These are phyloP conservation scores for Procambarus virginalis DNA, from an alignment of 1,140 invertebrate species.

Conservation along the genomic window DNA sequence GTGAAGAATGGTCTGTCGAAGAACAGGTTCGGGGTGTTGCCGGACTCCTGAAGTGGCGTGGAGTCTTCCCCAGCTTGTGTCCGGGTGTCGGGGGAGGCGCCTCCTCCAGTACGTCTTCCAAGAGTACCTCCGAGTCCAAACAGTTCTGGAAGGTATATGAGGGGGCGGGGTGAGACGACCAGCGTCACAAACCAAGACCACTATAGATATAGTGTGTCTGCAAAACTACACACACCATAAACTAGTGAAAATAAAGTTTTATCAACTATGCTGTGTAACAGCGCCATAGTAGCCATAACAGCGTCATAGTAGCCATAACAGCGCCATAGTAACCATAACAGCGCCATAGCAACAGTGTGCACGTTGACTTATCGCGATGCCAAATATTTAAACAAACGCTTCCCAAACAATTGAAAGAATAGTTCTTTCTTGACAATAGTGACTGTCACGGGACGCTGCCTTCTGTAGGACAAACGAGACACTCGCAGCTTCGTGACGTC, in stretches of 20 bases:
- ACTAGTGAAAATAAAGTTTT: too few relatives aligned
- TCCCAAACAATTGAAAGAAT: neutral
- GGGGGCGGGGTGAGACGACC: neutral
- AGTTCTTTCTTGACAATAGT: neutral
- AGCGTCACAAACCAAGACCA: neutral
- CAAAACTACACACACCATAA: too few relatives aligned
- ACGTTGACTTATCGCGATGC: neutral
- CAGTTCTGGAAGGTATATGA: neutral
- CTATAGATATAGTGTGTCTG: too few relatives aligned
- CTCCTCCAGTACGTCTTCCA: neutral
- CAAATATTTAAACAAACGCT: neutral
- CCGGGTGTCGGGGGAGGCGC: too few relatives aligned
- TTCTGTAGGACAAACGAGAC: neutral
- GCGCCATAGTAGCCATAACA: too few relatives aligned
- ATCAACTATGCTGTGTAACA: too few relatives aligned
- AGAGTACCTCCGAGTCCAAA: neutral
- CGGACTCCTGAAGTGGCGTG: neutral
- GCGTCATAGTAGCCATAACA: neutral
- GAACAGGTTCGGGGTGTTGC: neutral
- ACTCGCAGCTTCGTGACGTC: neutral
- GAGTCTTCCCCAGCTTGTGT: neutral
- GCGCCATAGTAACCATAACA: too few relatives aligned
- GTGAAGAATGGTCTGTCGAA: neutral
- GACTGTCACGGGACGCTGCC: neutral
- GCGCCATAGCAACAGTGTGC: neutral